Evolutionary conservation across 2,797 vertebrate species (phyloP), one percentile per base, ranked within the genome.

Genomic region (Momotus momota): DNA sequence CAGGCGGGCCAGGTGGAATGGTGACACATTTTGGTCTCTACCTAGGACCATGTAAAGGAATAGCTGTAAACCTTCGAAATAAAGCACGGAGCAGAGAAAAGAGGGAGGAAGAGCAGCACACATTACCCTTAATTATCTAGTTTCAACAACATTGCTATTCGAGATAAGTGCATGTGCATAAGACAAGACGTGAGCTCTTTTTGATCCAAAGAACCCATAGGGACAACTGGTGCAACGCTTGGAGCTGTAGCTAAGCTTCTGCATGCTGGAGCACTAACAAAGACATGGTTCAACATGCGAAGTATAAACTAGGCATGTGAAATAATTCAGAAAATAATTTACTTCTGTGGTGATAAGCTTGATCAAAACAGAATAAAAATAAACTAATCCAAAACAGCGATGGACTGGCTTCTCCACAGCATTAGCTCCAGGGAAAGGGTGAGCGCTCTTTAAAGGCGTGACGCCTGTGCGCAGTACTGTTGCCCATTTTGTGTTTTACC

Each of bases 341-440:
- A 85, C 29, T 46, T 96, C 57, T 69, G 17, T 86, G 57, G 84
- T 54, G 82, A 87, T 85, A 86, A 95, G 88, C 49, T 41, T 65
- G 70, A 91, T 92, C 81, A 91, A 82, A 95, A 91, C 66, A 93
- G 75, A 69, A 88, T 74, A 78, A 49, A 15, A 86, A 65, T 48
- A 86, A 88, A 62, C 14, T 41, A 66, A 67, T 90, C 70, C 40
- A 65, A 79, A 88, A 58, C 62, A 93, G 58, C 4, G 35, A 45
- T 88, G 77, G 58, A 92, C 52, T 26, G 72, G 26, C 52, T 91
- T 78, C 78, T 77, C 65, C 52, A 6, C 0, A 4, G 58, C 51
- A 14, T 78, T 93, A 90, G 75, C 85, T 93, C 54, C 58, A 88
- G 79, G 79, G 82, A 88, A 88, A 79, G 87, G 35, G 83, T 61